Conservation (phyloP, 2,888 invertebrate species). For the Nymphalis c-album region DNA sequence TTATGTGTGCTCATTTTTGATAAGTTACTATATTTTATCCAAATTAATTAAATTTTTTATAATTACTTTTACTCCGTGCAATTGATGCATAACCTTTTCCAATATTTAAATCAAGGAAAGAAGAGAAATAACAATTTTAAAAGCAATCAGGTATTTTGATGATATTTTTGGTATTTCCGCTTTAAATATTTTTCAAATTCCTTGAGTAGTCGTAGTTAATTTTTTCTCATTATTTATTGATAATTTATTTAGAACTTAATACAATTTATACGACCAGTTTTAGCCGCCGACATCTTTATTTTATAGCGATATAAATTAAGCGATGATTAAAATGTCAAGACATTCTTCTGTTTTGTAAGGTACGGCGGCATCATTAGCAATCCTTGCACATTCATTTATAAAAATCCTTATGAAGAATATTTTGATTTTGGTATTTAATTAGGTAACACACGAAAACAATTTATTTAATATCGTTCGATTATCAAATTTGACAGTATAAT, state of each 20-base stretch:
- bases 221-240: neutral
- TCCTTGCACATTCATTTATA: conserved; percentile 11
- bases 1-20: too few relatives aligned
- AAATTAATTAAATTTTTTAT: too few relatives aligned
- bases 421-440: neutral
- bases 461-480: neutral
- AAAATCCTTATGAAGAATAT: conserved; percentile 34
- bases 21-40: too few relatives aligned
- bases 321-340: conserved; percentile 54
- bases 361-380: conserved; percentile 45
- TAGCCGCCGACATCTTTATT: conserved; percentile 17
- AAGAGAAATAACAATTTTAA: too few relatives aligned
- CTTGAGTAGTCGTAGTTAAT: neutral
- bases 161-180: neutral
- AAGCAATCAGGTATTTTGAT: too few relatives aligned
- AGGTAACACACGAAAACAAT: too few relatives aligned
- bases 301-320: conserved; percentile 45
- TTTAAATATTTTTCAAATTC: neutral
- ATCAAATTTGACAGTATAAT: neutral
- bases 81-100: too few relatives aligned
- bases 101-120: too few relatives aligned
- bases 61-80: too few relatives aligned
- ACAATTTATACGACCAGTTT: conserved; percentile 13
- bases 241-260: conserved; percentile 5
- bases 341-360: conserved; percentile 10